A percentile compares a stretch with the other conserved stretches of the same genome.
Conservation (phyloP, 2,797 vertebrate genomes). For the Rhadinocentrus ornatus region DNA sequence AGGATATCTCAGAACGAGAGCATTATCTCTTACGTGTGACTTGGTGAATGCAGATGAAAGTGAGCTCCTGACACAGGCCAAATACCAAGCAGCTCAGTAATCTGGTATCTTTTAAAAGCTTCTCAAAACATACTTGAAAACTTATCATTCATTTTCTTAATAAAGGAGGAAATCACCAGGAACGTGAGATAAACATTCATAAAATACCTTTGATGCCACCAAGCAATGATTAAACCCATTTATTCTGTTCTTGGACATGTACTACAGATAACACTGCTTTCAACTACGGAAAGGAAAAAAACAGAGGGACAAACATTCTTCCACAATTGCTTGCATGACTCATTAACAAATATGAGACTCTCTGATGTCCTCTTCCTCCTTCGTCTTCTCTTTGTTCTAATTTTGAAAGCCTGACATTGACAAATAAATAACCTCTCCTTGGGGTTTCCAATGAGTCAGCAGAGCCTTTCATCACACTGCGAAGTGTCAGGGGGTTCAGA, state of each 20-base stretch:
- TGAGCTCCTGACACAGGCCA: conserved; percentile 25
- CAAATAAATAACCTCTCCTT: conserved; percentile 76
- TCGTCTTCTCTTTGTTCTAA: conserved; percentile 73
- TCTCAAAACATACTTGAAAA: not conserved
- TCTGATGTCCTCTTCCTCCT: conserved; percentile 59
- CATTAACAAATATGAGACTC: conserved; percentile 55
- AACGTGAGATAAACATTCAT: not conserved
- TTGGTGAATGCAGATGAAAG: conserved; percentile 49
- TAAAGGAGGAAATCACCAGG: not conserved
- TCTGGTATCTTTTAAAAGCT: not conserved
- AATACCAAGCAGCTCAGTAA: conserved; percentile 25
- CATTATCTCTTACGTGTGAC: conserved; percentile 46
- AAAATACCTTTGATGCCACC: conserved; percentile 13
- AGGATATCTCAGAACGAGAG: conserved; percentile 50
- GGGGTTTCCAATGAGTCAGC: conserved; percentile 73
- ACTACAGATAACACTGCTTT: conserved; percentile 14
- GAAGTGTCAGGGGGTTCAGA: conserved; percentile 71
- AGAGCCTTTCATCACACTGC: conserved; percentile 68
- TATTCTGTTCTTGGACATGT: conserved; percentile 24
- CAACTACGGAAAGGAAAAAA: conserved; percentile 17
- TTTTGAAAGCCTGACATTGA: conserved; percentile 74
- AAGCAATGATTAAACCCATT: conserved; percentile 11
- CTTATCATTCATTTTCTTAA: not conserved
- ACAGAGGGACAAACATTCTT: conserved; percentile 25
- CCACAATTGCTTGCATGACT: conserved; percentile 62